Evolutionary conservation across 2,797 vertebrate species (phyloP), one percentile per base, ranked within the genome.

Genomic region (Anniella stebbinsi): DNA sequence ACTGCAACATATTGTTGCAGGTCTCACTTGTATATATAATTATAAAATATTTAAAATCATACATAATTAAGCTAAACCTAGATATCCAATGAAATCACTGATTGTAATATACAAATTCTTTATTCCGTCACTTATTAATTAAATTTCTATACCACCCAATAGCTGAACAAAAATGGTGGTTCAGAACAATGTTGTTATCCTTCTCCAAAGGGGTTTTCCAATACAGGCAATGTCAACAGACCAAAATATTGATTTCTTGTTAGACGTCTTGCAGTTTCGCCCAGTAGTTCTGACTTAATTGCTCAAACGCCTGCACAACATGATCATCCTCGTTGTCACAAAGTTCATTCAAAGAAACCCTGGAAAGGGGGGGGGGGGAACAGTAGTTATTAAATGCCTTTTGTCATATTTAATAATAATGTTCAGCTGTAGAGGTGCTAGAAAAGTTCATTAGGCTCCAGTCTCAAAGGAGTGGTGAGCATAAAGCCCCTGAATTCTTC

Each of bases 291-390:
- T 60, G 0, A 0, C 33, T 41, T 63, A 94, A 57, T 87, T 96
- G 91, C 86, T 95, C 76, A 89, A 94, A 95, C 80, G 91, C 91
- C 60, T 89, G 72, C 17, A 95, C 82, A 90, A 93, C 90, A 0
- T 88, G 76, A 36, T 94, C 94, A 28, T 93, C 76, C 57, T 86
- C 85, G 63, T 94, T 80, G 1, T 94, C 86, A 21, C 94, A 95
- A 28, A 95, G 82, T 72, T 96, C 91, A 69, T 66, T 70, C 89
- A 93, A 72, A 33, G 87, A 95, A 67, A 28, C 41, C 80, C 91
- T 95, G 77, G 23, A 9, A 36, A 86, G 78, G 13, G 66, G 10
- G n/a, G 86, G 3, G 8, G 45, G 45, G 41, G 54, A 60, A 1
- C 12, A 8, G 3, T 0, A 11, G 0, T n/a, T 41, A 48, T 48